Conservation (phyloP, 1,140 invertebrate genomes). For the Drosophila busckii region DNA sequence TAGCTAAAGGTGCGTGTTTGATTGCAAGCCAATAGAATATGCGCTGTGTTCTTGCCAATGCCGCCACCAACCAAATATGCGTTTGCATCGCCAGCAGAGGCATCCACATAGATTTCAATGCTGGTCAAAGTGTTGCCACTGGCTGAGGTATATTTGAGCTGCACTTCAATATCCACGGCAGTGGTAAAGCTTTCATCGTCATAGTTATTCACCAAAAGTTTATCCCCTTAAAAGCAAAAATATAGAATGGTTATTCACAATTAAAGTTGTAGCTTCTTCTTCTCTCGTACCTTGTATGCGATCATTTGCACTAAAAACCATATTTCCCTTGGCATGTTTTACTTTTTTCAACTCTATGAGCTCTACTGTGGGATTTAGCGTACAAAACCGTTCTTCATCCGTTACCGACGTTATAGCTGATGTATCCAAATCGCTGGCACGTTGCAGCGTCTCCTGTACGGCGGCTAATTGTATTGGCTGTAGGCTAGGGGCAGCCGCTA, state of each 20-base stretch:
- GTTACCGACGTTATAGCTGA: constrained; percentile 57
- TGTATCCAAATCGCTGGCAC: constrained; percentile 48
- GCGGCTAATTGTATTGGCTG: not conserved
- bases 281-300: constrained; percentile 48
- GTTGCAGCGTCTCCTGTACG: constrained; percentile 11
- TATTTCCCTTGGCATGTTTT: constrained; percentile 63
- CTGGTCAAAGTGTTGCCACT: constrained; percentile 37
- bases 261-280: not conserved
- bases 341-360: constrained; percentile 47
- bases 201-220: constrained; percentile 48
- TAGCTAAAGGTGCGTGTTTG: constrained; percentile 54
- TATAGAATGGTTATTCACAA: not conserved
- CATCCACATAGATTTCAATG: constrained; percentile 66
- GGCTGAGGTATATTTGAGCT: constrained; percentile 44
- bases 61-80: constrained; percentile 53
- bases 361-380: constrained; percentile 25
- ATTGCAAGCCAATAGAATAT: constrained; percentile 53
- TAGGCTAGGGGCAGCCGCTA: constrained; percentile 5
- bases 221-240: constrained; percentile 42
- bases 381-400: constrained; percentile 41
- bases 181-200: constrained; percentile 57
- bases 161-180: constrained; percentile 50
- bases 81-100: constrained; percentile 45
- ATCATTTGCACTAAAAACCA: constrained; percentile 50
- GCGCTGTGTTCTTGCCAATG: constrained; percentile 41